phyloP scores from a whole-genome alignment of 2,113 vertebrate genomes.

The Pachyramphus minor region DNA sequence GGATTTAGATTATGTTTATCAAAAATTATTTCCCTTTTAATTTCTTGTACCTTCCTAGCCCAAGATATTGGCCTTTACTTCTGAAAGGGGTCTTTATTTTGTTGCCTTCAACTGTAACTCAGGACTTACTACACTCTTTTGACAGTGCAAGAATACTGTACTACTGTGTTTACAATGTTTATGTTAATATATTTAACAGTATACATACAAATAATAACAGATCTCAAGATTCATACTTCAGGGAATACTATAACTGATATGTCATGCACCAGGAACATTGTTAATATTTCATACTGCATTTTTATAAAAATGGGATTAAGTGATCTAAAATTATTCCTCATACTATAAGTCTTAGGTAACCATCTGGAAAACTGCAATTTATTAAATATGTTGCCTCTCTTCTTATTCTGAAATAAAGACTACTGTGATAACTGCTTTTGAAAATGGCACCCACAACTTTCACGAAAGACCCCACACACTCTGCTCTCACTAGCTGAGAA shows the following conservation, averaged over 20 bases:
- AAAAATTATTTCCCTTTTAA: background rate
- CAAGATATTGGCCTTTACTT: background rate
- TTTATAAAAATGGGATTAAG: background rate
- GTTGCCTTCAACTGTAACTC: background rate
- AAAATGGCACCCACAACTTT: background rate
- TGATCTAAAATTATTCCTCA: background rate
- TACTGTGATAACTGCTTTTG: background rate
- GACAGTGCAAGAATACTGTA: background rate
- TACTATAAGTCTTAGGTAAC: accelerated
- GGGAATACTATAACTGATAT: background rate
- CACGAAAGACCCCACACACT: background rate
- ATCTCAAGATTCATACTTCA: background rate
- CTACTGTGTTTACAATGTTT: background rate
- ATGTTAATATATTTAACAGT: background rate
- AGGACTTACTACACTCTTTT: background rate
- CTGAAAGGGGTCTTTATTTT: background rate
- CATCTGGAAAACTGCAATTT: background rate
- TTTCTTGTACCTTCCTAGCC: background rate
- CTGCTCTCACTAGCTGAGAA: background rate
- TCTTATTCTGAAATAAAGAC: background rate
- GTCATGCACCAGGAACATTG: background rate
- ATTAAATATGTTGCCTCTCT: background rate
- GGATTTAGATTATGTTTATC: background rate
- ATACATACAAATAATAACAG: background rate
- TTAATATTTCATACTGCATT: background rate